A percentile compares a stretch with the other conserved stretches of the same genome.
Conservation (phyloP, 2,888 invertebrate genomes). For the Toxonevra muliebris region DNA sequence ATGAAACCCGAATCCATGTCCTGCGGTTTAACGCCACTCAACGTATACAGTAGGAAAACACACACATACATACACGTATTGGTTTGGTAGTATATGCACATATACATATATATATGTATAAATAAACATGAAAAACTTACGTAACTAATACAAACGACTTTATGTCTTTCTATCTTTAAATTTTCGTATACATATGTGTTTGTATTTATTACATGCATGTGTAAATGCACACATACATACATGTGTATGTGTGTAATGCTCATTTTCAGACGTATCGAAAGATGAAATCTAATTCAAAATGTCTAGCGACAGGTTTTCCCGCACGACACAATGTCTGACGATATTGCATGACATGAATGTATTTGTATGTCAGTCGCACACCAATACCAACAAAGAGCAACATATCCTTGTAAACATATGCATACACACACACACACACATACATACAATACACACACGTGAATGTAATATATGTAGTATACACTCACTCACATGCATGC, state of each 20-base stretch:
- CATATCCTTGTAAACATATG: too few relatives aligned
- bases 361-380: conserved; percentile 49
- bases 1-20: conserved; percentile 31
- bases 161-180: neutral
- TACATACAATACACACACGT: conserved; percentile 20
- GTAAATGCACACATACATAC: neutral
- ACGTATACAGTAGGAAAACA: neutral
- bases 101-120: conserved; percentile 1
- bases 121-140: conserved; percentile 1
- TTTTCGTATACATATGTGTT: neutral
- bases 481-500: conserved; percentile 29
- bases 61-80: neutral
- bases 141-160: conserved; percentile 14
- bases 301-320: conserved; percentile 29
- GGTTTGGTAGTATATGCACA: neutral
- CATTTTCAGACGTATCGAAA: conserved; percentile 10
- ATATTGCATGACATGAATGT: conserved; percentile 21
- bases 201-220: neutral
- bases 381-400: conserved; percentile 23
- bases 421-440: conserved; percentile 14
- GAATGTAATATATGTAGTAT: conserved; percentile 23
- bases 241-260: conserved; percentile 21
- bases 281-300: conserved; percentile 23
- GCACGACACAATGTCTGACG: conserved; percentile 16
- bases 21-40: conserved; percentile 35